A percentile compares a stretch with the other conserved stretches of the same genome.
Evolutionary conservation across 2,888 invertebrate genomes (phyloP).

Genomic region (Trichacis sp.): DNA sequence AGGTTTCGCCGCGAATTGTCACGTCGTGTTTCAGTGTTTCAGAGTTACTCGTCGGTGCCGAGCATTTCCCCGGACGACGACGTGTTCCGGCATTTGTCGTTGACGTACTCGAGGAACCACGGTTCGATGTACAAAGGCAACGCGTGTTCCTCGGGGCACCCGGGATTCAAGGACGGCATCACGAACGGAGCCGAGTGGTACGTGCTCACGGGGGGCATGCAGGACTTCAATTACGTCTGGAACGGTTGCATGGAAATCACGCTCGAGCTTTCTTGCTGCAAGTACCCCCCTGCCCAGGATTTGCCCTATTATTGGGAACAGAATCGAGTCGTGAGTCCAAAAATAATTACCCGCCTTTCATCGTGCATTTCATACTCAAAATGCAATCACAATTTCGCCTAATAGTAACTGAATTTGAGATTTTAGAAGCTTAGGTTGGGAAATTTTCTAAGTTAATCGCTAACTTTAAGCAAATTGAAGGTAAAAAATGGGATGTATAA

Average conservation of each 20-base stretch:
- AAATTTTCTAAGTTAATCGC: too few species aligned
- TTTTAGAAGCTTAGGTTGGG: too few species aligned
- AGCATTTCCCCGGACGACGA: conserved; percentile 93
- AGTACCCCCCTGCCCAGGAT: conserved; percentile 86
- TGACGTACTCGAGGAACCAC: conserved; percentile 88
- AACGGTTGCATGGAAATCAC: conserved; percentile 97
- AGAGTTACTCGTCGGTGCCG: conserved; percentile 84
- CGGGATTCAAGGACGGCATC: conserved; percentile 88
- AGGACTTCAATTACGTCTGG: conserved; percentile 94
- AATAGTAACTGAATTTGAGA: too few species aligned
- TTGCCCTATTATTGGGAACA: conserved; percentile 89
- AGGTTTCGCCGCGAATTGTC: too few species aligned
- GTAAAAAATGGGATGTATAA: too few species aligned
- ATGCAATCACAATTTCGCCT: too few species aligned
- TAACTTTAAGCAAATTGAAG: too few species aligned
- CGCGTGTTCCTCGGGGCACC: conserved; percentile 82
- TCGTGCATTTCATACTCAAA: too few species aligned
- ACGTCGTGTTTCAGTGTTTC: conserved; percentile 76
- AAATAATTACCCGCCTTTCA: too few species aligned
- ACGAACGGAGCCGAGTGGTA: conserved; percentile 97
- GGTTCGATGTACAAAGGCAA: conserved; percentile 89
- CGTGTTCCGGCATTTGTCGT: conserved; percentile 87
- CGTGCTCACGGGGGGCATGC: conserved; percentile 90
- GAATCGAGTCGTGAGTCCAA: conserved; percentile 82
- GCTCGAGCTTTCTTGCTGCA: conserved; percentile 93